Percentiles rank a stretch among this genome's conserved stretches.
Conservation (phyloP, 1,140 invertebrate genomes). For the Plectrocnemia conspersa region DNA sequence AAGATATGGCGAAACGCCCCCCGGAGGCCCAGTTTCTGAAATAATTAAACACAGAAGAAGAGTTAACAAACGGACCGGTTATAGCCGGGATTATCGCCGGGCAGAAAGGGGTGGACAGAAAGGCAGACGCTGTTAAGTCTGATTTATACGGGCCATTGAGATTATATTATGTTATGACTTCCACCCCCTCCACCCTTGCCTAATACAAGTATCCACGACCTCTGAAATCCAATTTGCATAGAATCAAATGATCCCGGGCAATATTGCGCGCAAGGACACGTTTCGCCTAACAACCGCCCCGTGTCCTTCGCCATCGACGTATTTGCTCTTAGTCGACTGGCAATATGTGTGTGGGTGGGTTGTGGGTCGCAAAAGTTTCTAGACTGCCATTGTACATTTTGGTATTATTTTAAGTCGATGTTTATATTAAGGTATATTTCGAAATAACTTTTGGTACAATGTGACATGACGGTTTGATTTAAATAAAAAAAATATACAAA, state of each 20-base stretch:
- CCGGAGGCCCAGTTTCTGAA: slow-evolving; percentile 12
- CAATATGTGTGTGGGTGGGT: not conserved
- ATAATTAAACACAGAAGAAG: slow-evolving; percentile 22
- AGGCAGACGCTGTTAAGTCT: slow-evolving; percentile 27
- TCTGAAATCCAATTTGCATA: slow-evolving; percentile 26
- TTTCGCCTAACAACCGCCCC: too few relatives aligned
- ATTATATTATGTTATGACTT: slow-evolving; percentile 29
- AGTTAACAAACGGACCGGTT: slow-evolving; percentile 17
- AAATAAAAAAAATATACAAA: too few relatives aligned
- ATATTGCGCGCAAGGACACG: too few relatives aligned
- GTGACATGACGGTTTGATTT: too few relatives aligned
- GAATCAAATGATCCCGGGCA: slow-evolving; percentile 25
- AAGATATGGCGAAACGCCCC: too few relatives aligned
- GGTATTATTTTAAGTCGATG: too few relatives aligned
- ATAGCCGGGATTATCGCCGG: slow-evolving; percentile 18
- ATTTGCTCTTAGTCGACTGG: not conserved
- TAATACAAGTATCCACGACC: slow-evolving; percentile 23
- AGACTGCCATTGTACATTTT: too few relatives aligned
- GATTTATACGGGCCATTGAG: slow-evolving; percentile 26
- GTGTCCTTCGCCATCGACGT: not conserved
- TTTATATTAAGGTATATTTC: too few relatives aligned
- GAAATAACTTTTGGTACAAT: too few relatives aligned
- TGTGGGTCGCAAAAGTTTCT: not conserved
- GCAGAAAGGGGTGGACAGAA: slow-evolving; percentile 21
- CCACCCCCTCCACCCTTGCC: slow-evolving; percentile 12